Percentiles rank a stretch among this genome's conserved stretches.
Evolutionary conservation across 2,113 vertebrate species (phyloP).

Genomic region (Corythornis vintsioides): DNA sequence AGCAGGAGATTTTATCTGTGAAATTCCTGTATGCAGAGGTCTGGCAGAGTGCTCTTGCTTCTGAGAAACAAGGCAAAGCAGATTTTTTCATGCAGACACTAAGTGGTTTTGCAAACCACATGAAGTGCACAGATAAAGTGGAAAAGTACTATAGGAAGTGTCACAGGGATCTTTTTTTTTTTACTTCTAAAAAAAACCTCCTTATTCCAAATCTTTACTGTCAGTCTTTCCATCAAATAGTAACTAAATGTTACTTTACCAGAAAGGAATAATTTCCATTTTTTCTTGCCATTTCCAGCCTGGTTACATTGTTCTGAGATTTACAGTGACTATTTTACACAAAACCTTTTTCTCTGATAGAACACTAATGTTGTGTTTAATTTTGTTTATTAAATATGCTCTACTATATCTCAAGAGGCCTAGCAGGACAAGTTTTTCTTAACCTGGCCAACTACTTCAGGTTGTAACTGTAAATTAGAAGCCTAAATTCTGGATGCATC

Average conservation of each 20-base stretch:
- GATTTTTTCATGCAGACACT: not conserved
- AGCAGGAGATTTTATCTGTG: constrained; percentile 24
- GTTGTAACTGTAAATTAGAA: not conserved
- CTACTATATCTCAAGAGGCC: not conserved
- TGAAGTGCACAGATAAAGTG: not conserved
- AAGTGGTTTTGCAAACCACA: not conserved
- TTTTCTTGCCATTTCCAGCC: not conserved
- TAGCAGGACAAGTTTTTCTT: not conserved
- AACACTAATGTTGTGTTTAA: not conserved
- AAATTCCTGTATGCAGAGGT: not conserved
- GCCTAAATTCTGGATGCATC: not conserved
- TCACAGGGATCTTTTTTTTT: not conserved
- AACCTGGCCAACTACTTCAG: not conserved
- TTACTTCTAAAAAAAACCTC: not conserved
- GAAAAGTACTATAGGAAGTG: not conserved
- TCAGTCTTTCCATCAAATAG: not conserved
- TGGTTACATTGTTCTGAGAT: not conserved
- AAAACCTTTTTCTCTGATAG: not conserved
- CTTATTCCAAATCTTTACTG: not conserved
- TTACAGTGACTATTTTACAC: not conserved
- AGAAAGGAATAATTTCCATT: not conserved
- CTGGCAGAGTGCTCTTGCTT: not conserved
- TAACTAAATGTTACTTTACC: not conserved
- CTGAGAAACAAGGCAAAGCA: not conserved
- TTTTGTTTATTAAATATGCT: not conserved